These are phyloP conservation scores for Aporrectodea caliginosa DNA, from an alignment of 1,140 invertebrate genomes.

Conservation along the genomic window DNA sequence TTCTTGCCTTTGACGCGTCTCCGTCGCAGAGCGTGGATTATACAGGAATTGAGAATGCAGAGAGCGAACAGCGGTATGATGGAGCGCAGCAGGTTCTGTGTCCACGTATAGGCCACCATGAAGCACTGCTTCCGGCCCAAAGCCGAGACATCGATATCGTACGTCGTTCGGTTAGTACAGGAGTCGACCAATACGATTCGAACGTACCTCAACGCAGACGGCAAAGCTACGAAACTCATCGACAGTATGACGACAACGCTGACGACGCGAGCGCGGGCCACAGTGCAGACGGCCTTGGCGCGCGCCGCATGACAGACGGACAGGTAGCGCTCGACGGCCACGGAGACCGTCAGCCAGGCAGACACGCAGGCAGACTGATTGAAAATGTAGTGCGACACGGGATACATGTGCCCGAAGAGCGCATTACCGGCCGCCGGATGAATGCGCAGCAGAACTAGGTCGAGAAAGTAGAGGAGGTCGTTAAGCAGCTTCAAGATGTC, in stretches of 20 bases:
- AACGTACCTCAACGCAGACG: conserved; percentile 6
- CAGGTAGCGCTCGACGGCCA: conserved; percentile 24
- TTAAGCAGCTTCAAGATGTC: conserved; percentile 67
- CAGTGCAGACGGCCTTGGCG: conserved; percentile 14
- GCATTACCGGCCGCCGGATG: background rate
- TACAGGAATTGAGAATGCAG: conserved; percentile 61
- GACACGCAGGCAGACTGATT: conserved; percentile 22
- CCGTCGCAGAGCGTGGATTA: conserved; percentile 64
- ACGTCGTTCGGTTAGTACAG: conserved; percentile 10
- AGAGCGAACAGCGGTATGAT: conserved; percentile 59
- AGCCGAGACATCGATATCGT: background rate
- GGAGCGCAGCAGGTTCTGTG: conserved; percentile 59
- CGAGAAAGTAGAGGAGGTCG: conserved; percentile 61
- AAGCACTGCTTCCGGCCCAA: conserved; percentile 9
- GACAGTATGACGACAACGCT: background rate
- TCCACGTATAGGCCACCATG: conserved; percentile 12
- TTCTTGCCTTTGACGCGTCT: conserved; percentile 35
- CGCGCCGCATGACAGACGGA: conserved; percentile 16
- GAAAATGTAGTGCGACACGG: conserved; percentile 26
- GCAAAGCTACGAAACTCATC: conserved; percentile 11
- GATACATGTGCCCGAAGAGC: conserved; percentile 20
- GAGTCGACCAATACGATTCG: background rate
- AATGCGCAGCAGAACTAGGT: background rate
- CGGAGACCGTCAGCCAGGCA: conserved; percentile 26
- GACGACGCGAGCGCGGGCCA: background rate